These are phyloP conservation scores for Callorhinus ursinus DNA, from an alignment of 2,113 vertebrate genomes.

Conservation along the genomic window DNA sequence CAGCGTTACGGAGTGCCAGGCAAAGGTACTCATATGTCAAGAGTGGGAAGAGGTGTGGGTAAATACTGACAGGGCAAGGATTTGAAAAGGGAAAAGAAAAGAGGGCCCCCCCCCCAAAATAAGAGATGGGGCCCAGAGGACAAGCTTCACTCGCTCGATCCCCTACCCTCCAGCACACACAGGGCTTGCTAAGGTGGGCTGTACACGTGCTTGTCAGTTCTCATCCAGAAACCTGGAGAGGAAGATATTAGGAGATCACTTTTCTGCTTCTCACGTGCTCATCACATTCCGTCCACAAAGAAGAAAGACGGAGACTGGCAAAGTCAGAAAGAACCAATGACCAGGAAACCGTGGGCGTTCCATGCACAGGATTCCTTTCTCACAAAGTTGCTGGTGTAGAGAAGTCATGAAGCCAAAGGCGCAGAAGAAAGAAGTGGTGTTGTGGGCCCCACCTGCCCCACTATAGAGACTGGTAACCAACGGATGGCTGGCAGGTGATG, in stretches of 20 bases:
- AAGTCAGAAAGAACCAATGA: background rate
- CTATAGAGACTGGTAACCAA: fast-evolving
- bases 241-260: background rate
- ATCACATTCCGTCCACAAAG: background rate
- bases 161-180: fast-evolving
- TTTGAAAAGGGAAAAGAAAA: background rate
- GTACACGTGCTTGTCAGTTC: fast-evolving
- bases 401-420: background rate
- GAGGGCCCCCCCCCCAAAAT: background rate
- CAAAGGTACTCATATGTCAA: fast-evolving
- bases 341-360: background rate
- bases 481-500: background rate
- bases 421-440: background rate
- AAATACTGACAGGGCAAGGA: background rate
- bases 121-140: too few species aligned
- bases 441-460: too few species aligned
- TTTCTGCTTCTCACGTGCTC: background rate
- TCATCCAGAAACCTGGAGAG: background rate
- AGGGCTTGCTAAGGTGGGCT: background rate
- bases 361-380: background rate
- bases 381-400: background rate
- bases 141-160: background rate
- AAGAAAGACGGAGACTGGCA: background rate
- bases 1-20: background rate
- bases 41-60: background rate